Conservation (phyloP, 2,797 vertebrate species). For the Tinamus major region DNA sequence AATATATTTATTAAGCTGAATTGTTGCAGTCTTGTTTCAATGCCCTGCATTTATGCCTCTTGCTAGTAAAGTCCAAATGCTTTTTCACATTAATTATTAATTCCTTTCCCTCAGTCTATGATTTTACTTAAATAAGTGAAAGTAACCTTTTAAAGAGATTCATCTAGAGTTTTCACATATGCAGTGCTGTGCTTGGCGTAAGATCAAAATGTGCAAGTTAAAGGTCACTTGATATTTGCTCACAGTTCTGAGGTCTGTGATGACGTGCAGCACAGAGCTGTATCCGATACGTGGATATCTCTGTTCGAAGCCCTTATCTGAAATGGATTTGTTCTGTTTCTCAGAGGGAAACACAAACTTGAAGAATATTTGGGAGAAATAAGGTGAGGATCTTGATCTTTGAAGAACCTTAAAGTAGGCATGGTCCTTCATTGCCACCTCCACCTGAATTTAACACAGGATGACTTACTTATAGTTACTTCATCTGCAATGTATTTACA, state of each 20-base stretch:
- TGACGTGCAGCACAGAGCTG: not conserved
- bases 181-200: not conserved
- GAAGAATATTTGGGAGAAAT: constrained; percentile 45
- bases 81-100: not conserved
- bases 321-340: constrained; percentile 50
- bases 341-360: constrained; percentile 34
- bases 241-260: not conserved
- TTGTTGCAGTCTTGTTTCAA: not conserved
- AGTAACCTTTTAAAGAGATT: not conserved
- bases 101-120: not conserved
- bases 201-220: not conserved
- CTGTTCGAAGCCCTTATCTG: constrained; percentile 17
- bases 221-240: not conserved
- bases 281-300: constrained; percentile 23
- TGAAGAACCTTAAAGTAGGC: constrained; percentile 6
- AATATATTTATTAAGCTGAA: not conserved
- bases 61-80: not conserved
- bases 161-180: not conserved
- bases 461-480: constrained; percentile 27
- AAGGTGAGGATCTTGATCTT: constrained; percentile 60
- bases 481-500: constrained; percentile 46
- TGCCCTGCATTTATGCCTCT: not conserved
- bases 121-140: not conserved
- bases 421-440: not conserved
- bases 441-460: not conserved